Evolutionary conservation across 1,140 invertebrate species (phyloP).

Genomic region (Rhagoletis pomonella): DNA sequence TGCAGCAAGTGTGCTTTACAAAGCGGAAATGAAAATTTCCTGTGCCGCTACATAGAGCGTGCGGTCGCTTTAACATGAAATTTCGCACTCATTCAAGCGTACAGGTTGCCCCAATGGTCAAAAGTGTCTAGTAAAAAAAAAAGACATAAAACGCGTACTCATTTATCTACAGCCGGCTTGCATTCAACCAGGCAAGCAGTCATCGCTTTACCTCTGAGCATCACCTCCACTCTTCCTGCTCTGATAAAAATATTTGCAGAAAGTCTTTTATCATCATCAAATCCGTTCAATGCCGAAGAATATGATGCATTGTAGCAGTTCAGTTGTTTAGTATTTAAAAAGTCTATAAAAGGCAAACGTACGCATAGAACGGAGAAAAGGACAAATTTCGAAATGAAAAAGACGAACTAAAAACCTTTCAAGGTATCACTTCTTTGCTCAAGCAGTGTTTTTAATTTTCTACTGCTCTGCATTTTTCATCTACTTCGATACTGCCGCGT

Average conservation of each 20-base stretch:
- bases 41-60: neutral
- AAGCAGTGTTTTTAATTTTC: neutral
- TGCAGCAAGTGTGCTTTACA: neutral
- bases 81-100: conserved; percentile 32
- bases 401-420: neutral
- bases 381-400: neutral
- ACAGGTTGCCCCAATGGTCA: neutral
- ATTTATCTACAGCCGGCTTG: neutral
- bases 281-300: neutral
- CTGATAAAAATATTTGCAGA: conserved; percentile 27
- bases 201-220: too few species aligned
- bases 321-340: neutral
- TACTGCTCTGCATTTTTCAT: conserved; percentile 35
- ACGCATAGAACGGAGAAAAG: neutral
- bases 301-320: neutral
- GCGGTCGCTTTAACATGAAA: neutral
- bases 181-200: too few species aligned
- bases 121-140: neutral
- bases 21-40: conserved; percentile 41
- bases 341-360: neutral
- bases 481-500: neutral
- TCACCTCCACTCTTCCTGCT: neutral
- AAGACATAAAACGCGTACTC: neutral
- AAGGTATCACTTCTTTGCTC: neutral
- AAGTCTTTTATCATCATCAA: neutral